Evolutionary conservation across 2,797 vertebrate genomes (phyloP), one percentile per base, ranked within the genome.

Genomic region (Morelia viridis): DNA sequence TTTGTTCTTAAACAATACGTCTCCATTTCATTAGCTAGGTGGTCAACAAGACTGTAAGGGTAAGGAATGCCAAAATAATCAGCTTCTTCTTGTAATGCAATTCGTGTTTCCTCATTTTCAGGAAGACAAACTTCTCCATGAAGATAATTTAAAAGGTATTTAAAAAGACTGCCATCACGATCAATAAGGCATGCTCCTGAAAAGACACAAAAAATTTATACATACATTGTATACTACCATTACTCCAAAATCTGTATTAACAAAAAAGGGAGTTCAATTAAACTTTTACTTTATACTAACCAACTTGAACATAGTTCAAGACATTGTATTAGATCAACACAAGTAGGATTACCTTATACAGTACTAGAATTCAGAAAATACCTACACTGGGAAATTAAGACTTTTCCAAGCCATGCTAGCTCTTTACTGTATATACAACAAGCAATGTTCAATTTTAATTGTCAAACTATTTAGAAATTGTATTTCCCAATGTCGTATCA

Each of bases 1-100:
- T 96, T 97, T 96, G 96, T 97, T 95, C 95, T 97, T 96, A 96
- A 97, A 95, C 96, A 97, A 76, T 97, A 95, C 0, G 93, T 96
- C 94, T 98, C 97, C 96, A 98, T 97, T 97, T 98, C 97, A 96
- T 96, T 98, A 94, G 97, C 97, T 95, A 98, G 96, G 92, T 97
- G 97, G 92, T 98, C 97, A 64, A 97, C 96, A 68, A 98, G 92
- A 92, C 88, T 97, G 60, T 96, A 97, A 0, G 97, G 97, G 89
- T 97, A 98, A 50, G 97, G 97, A 83, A 98, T 97, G 92, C 98
- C 97, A 95, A 98, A 98, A 93, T 98, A 97, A 96, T 98, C 97
- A 50, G 97, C 97, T 93, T 98, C 97, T 85, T 97, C 96, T 94
- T 97, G 97, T 53, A 98, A 92, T 50, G 97, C 97, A 84, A 76